Base-by-base conservation (phyloP, 2,113 vertebrate genomes). In the Saguinus imperator region DNA sequence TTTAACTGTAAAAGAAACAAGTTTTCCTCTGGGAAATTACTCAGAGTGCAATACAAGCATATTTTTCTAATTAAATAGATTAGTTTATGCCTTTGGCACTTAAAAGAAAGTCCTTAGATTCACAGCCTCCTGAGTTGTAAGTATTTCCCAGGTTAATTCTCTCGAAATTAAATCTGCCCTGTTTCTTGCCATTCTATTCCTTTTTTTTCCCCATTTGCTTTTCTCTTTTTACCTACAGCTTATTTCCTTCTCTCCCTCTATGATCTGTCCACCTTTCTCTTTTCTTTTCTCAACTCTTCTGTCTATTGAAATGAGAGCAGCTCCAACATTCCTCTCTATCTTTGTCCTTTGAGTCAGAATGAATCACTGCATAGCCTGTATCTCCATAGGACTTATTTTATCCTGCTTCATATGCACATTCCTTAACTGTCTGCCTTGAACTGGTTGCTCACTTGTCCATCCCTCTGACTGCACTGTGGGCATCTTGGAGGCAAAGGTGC, bases 31-130 rank as follows among this genome's bases (percentile, higher is more conserved):
- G 97, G 97, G 96, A 98, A 98, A 98, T 98, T 97, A 96, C 82
- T 91, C 86, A 94, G 95, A 95, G 89, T 96, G 89, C 97, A 97
- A 96, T 81, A 95, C 91, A 97, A 93, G 93, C 91, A 97, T 95
- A 95, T 96, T 98, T 97, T 97, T 96, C 92, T 98, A 91, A 98
- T 92, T 97, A 98, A 98, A 95, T 68, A 95, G 70, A 97, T 72
- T 97, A 97, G 86, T 98, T 97, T 93, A 50, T 98, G 76, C 93
- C 83, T 97, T 96, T 97, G 82, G 85, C 91, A 92, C 17, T 73
- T 72, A 84, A 94, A 92, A 73, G 96, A 88, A 98, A 98, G 95
- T 48, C 96, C 89, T 97, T 89, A 84, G 89, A 94, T 83, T 97
- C 85, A 64, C 0, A 91, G 55, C 58, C 76, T 96, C 96, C 64